Conservation (phyloP, 2,888 invertebrate species). For the Myopa testacea region DNA sequence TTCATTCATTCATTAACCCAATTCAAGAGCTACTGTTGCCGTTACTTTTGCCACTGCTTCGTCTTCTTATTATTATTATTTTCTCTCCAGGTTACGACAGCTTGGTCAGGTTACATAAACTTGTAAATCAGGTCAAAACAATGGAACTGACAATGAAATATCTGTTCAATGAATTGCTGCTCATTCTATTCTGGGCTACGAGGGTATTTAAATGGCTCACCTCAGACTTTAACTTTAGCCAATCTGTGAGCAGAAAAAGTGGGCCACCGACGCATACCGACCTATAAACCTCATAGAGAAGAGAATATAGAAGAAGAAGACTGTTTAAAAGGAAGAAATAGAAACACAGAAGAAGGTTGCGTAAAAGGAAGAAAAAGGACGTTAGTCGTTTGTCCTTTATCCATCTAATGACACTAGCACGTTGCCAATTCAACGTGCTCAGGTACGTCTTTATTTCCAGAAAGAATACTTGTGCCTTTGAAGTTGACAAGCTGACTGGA, state of each 20-base stretch:
- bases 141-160: conserved; percentile 66
- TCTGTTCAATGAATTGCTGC: conserved; percentile 39
- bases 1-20: conserved; percentile 8
- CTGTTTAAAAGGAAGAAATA: not conserved
- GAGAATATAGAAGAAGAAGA: not conserved
- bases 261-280: not conserved
- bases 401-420: conserved; percentile 58
- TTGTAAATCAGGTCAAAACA: conserved; percentile 68
- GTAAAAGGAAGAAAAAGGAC: conserved; percentile 35
- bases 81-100: not conserved
- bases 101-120: conserved; percentile 44
- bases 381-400: conserved; percentile 59
- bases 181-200: conserved; percentile 62
- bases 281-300: not conserved
- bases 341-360: too few species aligned
- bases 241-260: conserved; percentile 13
- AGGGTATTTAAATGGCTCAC: conserved; percentile 61
- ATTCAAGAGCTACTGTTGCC: too few species aligned
- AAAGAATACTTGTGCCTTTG: not conserved
- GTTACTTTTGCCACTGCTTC: not conserved
- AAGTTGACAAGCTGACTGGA: conserved; percentile 2
- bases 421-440: conserved; percentile 50
- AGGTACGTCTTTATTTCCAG: not conserved
- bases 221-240: conserved; percentile 38
- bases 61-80: not conserved